Evolutionary conservation across 2,797 vertebrate species (phyloP), one percentile per base, ranked within the genome.

Genomic region (Sebastes taczanowskii): DNA sequence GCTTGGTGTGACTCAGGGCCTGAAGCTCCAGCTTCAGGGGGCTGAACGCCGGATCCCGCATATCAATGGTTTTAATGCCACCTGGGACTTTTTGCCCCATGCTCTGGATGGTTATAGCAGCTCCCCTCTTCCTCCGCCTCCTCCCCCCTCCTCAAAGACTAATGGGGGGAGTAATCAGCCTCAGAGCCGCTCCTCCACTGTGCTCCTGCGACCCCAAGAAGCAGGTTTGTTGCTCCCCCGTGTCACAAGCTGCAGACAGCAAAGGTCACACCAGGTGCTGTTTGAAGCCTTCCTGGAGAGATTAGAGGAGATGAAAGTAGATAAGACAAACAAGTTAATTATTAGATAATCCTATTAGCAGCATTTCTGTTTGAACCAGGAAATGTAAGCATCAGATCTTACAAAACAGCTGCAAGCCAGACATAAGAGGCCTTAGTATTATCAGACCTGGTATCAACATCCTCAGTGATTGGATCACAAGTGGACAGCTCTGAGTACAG

Each of bases 61-160:
- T 98, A 90, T 99, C 99, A 94, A 99, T 98, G 2, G 98, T 98
- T 96, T 99, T 99, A 81, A 99, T 98, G 71, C 99, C 98, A 70
- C 98, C 99, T 2, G 99, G 98, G 93, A 99, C 98, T 92, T 99
- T 99, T 94, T 99, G 99, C 91, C 99, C 99, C 99, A 99, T 99
- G 56, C 92, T 94, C 94, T 65, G 94, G 86, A 80, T 90, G 60
- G 88, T 78, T 92, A 71, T 2, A 71, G 59, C 66, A 79, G 92
- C 77, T 90, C 49, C 77, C 79, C 16, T 79, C 49, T 77, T 72
- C 83, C 71, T 69, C 80, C 76, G 46, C 78, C 66, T 56, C 81
- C 81, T 38, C 86, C 91, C 73, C 70, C 91, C 89, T 85, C 86
- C 89, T 89, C 80, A 89, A 86, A 91, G 76, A 85, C 88, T 68